These are phyloP conservation scores for Coleophora flavipennella DNA, from an alignment of 2,888 invertebrate genomes.

Conservation along the genomic window DNA sequence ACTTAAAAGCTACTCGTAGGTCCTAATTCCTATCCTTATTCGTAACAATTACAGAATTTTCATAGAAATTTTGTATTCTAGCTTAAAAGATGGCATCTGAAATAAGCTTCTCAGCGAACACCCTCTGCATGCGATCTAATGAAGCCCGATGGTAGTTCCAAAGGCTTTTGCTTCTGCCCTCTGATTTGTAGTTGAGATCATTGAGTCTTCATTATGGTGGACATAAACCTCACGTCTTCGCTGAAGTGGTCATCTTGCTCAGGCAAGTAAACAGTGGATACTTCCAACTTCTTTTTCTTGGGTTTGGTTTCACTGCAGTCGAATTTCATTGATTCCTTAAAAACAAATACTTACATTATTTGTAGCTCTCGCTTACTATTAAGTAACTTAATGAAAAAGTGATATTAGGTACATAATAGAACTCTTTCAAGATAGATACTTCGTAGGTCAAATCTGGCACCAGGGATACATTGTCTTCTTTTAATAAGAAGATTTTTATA, in stretches of 20 bases:
- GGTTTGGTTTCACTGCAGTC: no score
- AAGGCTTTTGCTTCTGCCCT: constrained; percentile 1
- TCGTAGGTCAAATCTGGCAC: no score
- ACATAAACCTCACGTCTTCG: not conserved
- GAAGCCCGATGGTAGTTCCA: constrained; percentile 10
- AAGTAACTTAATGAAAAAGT: no score
- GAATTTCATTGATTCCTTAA: no score
- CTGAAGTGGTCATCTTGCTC: not conserved
- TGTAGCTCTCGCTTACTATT: no score
- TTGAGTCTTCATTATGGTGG: not conserved
- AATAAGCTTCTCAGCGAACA: constrained; percentile 18
- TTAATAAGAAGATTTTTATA: no score
- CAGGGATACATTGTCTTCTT: no score
- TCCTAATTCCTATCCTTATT: no score
- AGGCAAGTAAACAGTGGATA: not conserved
- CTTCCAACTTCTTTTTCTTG: not conserved
- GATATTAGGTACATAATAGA: no score
- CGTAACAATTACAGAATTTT: constrained; percentile 6
- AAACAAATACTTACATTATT: no score
- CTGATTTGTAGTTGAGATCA: not conserved
- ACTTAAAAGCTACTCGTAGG: no score
- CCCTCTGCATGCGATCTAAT: constrained; percentile 10
- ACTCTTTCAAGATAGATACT: no score
- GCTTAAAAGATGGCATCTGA: constrained; percentile 17
- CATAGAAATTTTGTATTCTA: constrained; percentile 12